Evolutionary conservation across 2,888 invertebrate species (phyloP).

Genomic region (Entomobrya multifasciata): DNA sequence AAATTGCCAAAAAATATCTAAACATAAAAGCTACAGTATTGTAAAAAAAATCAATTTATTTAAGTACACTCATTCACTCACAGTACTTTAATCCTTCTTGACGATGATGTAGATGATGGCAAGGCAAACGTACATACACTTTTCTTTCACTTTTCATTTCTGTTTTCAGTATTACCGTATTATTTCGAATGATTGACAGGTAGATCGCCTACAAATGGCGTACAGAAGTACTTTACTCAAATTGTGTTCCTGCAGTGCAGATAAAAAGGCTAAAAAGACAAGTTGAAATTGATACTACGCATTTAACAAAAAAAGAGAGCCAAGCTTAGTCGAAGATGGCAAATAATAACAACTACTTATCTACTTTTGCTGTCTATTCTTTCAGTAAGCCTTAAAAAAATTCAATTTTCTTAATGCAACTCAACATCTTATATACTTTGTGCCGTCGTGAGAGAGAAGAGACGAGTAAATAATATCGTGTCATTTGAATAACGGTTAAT

Average conservation of each 20-base stretch:
- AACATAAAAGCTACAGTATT: too few relatives aligned
- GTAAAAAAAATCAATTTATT: conserved; percentile 17
- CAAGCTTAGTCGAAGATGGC: neutral
- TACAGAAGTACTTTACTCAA: too few relatives aligned
- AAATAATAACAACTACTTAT: too few relatives aligned
- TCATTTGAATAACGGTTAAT: conserved; percentile 27
- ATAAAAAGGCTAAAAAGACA: neutral
- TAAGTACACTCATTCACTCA: neutral
- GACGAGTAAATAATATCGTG: conserved; percentile 12
- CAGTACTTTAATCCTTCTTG: too few relatives aligned
- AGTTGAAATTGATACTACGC: conserved; percentile 29
- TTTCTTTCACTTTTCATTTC: conserved; percentile 48
- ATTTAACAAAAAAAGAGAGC: conserved; percentile 13
- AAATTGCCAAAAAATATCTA: neutral
- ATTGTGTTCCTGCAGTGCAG: neutral
- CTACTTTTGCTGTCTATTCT: neutral
- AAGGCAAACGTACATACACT: neutral
- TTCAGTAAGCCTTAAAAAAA: too few relatives aligned
- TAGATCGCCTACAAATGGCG: neutral
- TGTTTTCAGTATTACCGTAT: conserved; percentile 25
- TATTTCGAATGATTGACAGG: conserved; percentile 34
- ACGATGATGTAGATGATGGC: neutral
- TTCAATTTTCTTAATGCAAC: neutral
- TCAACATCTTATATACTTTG: neutral
- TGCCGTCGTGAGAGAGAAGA: neutral